Percentiles rank a stretch among this genome's conserved stretches.
Conservation (phyloP, 2,888 invertebrate genomes). For the Eupeodes latifasciatus region DNA sequence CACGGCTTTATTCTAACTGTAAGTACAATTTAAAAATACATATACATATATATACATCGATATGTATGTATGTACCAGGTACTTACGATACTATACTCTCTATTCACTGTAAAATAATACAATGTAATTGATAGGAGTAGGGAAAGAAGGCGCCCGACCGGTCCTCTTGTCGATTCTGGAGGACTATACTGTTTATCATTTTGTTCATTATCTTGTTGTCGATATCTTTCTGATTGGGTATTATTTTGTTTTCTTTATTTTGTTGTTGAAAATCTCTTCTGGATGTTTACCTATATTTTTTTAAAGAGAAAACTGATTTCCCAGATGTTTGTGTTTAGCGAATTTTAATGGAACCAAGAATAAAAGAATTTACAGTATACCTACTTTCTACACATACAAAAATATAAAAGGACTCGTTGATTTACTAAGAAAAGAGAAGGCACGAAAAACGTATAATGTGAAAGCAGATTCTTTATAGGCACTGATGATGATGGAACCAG, state of each 20-base stretch:
- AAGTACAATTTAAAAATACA: slow-evolving; percentile 18
- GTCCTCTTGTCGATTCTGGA: neutral
- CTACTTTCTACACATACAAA: too few species aligned
- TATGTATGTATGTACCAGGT: neutral
- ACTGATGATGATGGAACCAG: neutral
- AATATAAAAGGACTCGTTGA: neutral
- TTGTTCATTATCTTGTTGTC: slow-evolving; percentile 33
- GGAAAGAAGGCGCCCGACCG: neutral
- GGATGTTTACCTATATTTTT: neutral
- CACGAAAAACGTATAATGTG: neutral
- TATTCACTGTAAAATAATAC: slow-evolving; percentile 41
- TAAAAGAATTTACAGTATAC: slow-evolving; percentile 33
- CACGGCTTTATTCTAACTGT: slow-evolving; percentile 3
- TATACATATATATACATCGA: neutral
- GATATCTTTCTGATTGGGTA: slow-evolving; percentile 64
- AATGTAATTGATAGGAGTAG: slow-evolving; percentile 41
- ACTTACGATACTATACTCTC: neutral
- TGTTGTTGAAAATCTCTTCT: neutral
- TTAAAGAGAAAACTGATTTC: slow-evolving; percentile 40
- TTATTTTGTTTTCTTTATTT: slow-evolving; percentile 27
- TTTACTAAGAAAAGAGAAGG: neutral
- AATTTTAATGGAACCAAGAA: slow-evolving; percentile 45
- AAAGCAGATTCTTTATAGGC: neutral
- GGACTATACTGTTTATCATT: slow-evolving; percentile 52
- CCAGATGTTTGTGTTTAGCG: slow-evolving; percentile 36